Conservation (phyloP, 2,888 invertebrate species). For the Hanleya hanleyi region DNA sequence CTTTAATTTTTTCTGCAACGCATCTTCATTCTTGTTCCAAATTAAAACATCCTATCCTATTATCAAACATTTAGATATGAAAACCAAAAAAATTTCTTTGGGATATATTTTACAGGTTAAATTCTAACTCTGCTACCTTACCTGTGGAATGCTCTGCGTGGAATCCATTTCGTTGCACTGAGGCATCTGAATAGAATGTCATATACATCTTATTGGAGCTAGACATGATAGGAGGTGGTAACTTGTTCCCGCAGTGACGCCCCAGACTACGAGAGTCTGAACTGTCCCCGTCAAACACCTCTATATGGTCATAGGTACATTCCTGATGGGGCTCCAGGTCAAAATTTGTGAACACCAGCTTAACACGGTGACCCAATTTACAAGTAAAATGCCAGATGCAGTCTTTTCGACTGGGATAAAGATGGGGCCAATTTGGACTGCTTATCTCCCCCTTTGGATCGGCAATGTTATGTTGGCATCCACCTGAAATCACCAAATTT, state of each 20-base stretch:
- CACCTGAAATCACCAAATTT: constrained; percentile 77
- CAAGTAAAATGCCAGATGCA: constrained; percentile 99
- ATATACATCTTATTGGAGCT: constrained; percentile 77
- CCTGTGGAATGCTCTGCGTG: constrained; percentile 93
- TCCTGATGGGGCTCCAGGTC: constrained; percentile 98
- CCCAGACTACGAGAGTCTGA: constrained; percentile 89
- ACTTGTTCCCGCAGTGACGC: constrained; percentile 92
- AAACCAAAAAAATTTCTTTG: no score
- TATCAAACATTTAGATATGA: no score
- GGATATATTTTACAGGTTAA: no score
- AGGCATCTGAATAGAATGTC: constrained; percentile 96
- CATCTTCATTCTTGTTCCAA: no score
- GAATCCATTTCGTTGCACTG: constrained; percentile 96
- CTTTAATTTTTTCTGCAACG: no score
- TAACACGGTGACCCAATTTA: constrained; percentile 96
- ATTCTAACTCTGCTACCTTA: no score
- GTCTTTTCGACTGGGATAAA: constrained; percentile 90
- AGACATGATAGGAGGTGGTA: constrained; percentile 75
- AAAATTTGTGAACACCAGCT: constrained; percentile 92
- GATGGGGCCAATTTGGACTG: constrained; percentile 93
- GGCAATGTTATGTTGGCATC: constrained; percentile 95
- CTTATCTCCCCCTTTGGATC: constrained; percentile 88
- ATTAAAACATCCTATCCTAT: no score
- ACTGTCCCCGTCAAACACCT: constrained; percentile 91
- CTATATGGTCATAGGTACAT: constrained; percentile 96